Conservation (phyloP, 2,888 invertebrate genomes). For the Mycalesis mineus region DNA sequence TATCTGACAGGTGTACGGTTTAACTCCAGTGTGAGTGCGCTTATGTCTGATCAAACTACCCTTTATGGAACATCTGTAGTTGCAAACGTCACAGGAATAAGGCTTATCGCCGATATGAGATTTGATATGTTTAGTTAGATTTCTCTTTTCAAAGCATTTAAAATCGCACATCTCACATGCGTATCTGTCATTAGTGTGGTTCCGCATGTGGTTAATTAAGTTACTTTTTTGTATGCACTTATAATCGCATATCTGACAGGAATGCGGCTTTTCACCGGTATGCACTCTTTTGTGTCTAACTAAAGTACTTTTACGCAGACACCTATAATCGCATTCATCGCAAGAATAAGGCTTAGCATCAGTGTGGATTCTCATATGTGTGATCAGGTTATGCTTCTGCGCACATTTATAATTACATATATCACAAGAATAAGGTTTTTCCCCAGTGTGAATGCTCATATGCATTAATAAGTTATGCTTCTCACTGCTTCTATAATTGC, state of each 20-base stretch:
- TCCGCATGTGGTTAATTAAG: background rate
- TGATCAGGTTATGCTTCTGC: background rate
- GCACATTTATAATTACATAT: background rate
- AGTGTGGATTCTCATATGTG: background rate
- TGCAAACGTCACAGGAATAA: background rate
- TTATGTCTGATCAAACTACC: too few relatives aligned
- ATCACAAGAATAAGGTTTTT: too few relatives aligned
- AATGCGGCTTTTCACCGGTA: background rate
- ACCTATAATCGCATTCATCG: background rate
- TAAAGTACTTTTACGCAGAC: background rate
- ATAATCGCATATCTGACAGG: background rate
- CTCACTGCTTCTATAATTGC: background rate
- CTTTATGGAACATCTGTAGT: background rate
- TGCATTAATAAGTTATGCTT: too few relatives aligned
- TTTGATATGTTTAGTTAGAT: too few relatives aligned
- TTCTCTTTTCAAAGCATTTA: too few relatives aligned
- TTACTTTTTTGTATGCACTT: background rate
- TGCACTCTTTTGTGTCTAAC: background rate
- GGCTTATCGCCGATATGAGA: background rate
- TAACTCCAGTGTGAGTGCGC: too few relatives aligned
- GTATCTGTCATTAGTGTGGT: background rate
- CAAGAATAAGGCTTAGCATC: background rate
- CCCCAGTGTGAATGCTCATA: too few relatives aligned
- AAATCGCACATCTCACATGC: too few relatives aligned
- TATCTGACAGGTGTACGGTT: too few relatives aligned